Evolutionary conservation across 2,113 vertebrate genomes (phyloP), one percentile per base, ranked within the genome.

Genomic region (Neomonachus schauinslandi): DNA sequence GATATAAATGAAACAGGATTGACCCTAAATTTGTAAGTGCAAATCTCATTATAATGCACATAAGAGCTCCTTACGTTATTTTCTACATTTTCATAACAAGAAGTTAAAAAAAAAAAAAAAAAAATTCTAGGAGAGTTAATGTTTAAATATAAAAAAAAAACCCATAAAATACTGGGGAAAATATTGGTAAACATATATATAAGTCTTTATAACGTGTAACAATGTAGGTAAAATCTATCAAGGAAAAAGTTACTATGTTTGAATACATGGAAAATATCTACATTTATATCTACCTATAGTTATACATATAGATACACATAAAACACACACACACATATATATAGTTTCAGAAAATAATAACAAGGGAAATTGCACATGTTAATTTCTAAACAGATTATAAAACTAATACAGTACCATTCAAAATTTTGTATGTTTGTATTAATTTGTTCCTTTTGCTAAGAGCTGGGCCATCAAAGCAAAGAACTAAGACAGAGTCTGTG

Each of bases 291-390:
- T 59, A 59, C 59, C 19, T 67, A 13, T 24, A 51, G 22, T 67
- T 69, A 53, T 16, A 71, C 3, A 81, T 1, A 71, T 3, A 82
- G 19, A 24, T 51, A n/a, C 26, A 53, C 36, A 72, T 69, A 86
- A 51, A 77, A 33, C 7, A 67, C 12, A 69, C 16, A 31, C 31
- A 46, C 42, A 42, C 3, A 19, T 65, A 26, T 36, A 22, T 31
- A 72, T 31, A 63, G 15, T 28, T 94, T 76, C 59, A 92, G 33
- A 79, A 97, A 84, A 89, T 33, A 77, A 76, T 81, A 67, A 46
- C 11, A 79, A 84, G 51, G 4, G 4, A 67, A 77, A 89, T 28
- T 89, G 3, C 26, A 81, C 10, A 55, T 33, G 13, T 80, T 39
- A 21, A 67, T 79, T 55, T 74, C 28, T 51, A 93, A 82, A 81